A percentile compares a stretch with the other conserved stretches of the same genome.
Conservation (phyloP, 2,888 invertebrate species). For the Scrobipalpa atriplicella region DNA sequence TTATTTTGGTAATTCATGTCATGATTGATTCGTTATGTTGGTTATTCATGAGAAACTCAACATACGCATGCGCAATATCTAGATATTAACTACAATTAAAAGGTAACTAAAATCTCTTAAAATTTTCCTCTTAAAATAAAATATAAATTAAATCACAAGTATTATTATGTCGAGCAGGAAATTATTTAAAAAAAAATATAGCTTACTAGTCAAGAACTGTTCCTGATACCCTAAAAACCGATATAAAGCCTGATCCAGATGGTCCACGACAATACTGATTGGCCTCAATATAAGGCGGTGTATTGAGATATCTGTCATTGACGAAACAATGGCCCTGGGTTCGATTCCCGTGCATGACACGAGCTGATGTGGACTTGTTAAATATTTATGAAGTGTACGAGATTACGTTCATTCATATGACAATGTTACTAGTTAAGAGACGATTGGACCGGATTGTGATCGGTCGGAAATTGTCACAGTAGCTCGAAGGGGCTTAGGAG, state of each 20-base stretch:
- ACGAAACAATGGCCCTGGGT: slow-evolving; percentile 66
- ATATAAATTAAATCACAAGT: too few species aligned
- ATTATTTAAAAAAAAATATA: too few species aligned
- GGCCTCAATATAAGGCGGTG: slow-evolving; percentile 74
- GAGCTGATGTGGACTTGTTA: slow-evolving; percentile 47
- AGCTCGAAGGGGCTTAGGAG: background rate
- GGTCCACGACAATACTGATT: slow-evolving; percentile 77
- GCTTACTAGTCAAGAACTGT: background rate
- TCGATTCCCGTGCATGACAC: slow-evolving; percentile 67
- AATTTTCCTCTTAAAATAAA: too few species aligned
- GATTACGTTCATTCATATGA: slow-evolving; percentile 19
- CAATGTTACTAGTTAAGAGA: background rate
- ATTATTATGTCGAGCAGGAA: too few species aligned
- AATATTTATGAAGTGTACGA: slow-evolving; percentile 21
- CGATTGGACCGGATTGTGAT: background rate
- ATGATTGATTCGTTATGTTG: too few species aligned
- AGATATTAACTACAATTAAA: too few species aligned
- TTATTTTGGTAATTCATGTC: too few species aligned
- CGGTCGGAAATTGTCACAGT: background rate
- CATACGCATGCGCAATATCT: too few species aligned
- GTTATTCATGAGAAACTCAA: too few species aligned
- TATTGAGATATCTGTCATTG: slow-evolving; percentile 76
- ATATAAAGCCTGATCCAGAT: slow-evolving; percentile 52
- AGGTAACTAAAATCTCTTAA: too few species aligned
- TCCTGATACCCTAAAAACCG: slow-evolving; percentile 43